Base-by-base conservation (phyloP, 2,113 vertebrate species). In the Bambusicola thoracicus region DNA sequence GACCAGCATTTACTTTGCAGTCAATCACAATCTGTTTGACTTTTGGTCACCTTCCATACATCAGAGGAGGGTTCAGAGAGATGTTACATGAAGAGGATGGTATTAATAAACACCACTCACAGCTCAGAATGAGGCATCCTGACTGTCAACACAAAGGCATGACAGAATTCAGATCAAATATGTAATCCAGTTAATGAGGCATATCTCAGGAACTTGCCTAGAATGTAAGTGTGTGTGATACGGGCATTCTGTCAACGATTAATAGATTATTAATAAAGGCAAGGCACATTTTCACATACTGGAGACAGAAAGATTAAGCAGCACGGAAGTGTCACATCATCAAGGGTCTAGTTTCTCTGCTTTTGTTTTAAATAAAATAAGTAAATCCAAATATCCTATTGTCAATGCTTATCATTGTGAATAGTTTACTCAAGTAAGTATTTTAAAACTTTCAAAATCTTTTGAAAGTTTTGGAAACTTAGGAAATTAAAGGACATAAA, bases 201-300 rank as follows among this genome's bases (percentile, higher is more conserved):
- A 18, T 40, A 22, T 61, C 32, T 17, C 55, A 41, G 61, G 21
- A 73, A 59, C 38, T 40, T 13, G 12, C 17, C 0, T 1, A 75
- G 66, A 85, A 78, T 30, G 58, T 59, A 36, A 89, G 0, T 34
- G 24, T 46, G 30, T 77, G 46, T 44, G 62, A 55, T 67, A 43
- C 18, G 62, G 20, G 12, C 79, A 63, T 24, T 65, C 90, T 68
- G 30, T 81, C 72, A 34, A 25, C 70, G 78, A 85, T 95, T 93
- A 76, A 82, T 53, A 84, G 48, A 94, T 76, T 48, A 80, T 76
- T 89, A 81, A 96, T 78, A 66, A 82, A 87, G 40, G 36, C 38
- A 70, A 72, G n/a, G 34, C 22, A 48, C 10, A 44, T 84, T 92
- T 88, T 88, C 46, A 29, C 36, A 56, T 53, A 56, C 25, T 0